phyloP scores from a whole-genome alignment of 2,113 vertebrate species.

The Gasterosteus nipponicus region DNA sequence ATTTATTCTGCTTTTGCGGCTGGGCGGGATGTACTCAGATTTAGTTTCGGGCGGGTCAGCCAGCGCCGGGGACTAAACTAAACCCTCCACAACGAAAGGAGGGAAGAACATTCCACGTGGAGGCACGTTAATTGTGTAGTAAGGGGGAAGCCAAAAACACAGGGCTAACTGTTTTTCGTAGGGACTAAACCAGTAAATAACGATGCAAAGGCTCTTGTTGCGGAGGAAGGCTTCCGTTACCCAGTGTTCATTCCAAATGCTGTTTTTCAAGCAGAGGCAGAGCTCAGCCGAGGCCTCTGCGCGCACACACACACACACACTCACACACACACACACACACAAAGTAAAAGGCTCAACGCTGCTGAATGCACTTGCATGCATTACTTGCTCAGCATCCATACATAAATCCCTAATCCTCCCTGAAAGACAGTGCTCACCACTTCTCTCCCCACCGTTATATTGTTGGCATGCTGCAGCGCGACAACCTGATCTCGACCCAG shows the following conservation, averaged over 20 bases:
- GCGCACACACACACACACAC: constrained; percentile 6
- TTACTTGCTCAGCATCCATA: constrained; percentile 46
- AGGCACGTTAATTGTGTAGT: constrained; percentile 16
- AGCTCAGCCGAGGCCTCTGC: constrained; percentile 32
- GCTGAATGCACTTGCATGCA: constrained; percentile 52
- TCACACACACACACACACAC: constrained; percentile 13
- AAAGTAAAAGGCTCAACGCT: constrained; percentile 30
- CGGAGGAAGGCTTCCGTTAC: constrained; percentile 25
- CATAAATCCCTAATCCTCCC: constrained; percentile 50
- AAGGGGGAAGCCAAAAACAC: constrained; percentile 4
- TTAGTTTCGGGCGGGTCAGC: constrained; percentile 15
- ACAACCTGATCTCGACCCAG: constrained; percentile 56
- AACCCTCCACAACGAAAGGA: background rate
- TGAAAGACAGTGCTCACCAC: constrained; percentile 45
- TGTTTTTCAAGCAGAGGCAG: constrained; percentile 29
- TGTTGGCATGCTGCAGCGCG: constrained; percentile 57
- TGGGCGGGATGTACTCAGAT: constrained; percentile 18
- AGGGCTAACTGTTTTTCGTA: constrained; percentile 24
- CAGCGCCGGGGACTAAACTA: constrained; percentile 1
- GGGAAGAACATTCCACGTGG: constrained; percentile 2
- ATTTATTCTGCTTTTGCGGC: constrained; percentile 24
- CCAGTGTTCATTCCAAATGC: constrained; percentile 37
- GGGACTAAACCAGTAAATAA: constrained; percentile 19
- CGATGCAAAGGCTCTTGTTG: constrained; percentile 19
- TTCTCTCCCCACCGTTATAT: constrained; percentile 44